Conservation (phyloP, 2,113 vertebrate genomes). For the Gallinago jamesoni region DNA sequence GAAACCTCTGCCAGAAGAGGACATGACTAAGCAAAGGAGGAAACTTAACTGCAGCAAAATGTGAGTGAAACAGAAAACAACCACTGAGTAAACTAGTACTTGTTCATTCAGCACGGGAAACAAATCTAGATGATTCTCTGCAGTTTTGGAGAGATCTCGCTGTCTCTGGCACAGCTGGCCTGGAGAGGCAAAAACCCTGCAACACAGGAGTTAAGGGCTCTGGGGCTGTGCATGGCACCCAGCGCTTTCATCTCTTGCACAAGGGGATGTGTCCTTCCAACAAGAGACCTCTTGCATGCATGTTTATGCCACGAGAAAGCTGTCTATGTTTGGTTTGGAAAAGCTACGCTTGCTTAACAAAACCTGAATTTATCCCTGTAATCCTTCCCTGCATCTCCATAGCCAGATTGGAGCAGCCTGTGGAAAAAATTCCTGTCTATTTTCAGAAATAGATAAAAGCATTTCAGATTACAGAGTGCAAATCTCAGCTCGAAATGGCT, state of each 20-base stretch:
- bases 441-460: constrained; percentile 88
- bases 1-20: constrained; percentile 29
- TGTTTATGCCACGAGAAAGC: constrained; percentile 10
- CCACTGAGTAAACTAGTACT: constrained; percentile 14
- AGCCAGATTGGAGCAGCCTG: constrained; percentile 81
- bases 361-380: constrained; percentile 74
- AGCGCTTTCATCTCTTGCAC: constrained; percentile 8
- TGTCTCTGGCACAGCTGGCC: constrained; percentile 5
- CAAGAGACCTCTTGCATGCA: neutral
- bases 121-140: constrained; percentile 18
- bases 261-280: neutral
- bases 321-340: constrained; percentile 70
- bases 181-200: neutral
- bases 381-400: constrained; percentile 75
- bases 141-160: neutral
- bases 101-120: neutral
- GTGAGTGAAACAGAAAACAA: constrained; percentile 25
- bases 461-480: constrained; percentile 81
- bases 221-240: neutral
- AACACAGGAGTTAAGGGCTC: neutral
- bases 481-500: constrained; percentile 79
- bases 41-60: constrained; percentile 12
- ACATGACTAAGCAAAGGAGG: constrained; percentile 57
- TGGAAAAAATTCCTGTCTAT: constrained; percentile 89
- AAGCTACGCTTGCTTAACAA: constrained; percentile 59